A percentile compares a stretch with the other conserved stretches of the same genome.
Conservation (phyloP, 2,113 vertebrate genomes). For the Speoplatyrhinus poulsoni region DNA sequence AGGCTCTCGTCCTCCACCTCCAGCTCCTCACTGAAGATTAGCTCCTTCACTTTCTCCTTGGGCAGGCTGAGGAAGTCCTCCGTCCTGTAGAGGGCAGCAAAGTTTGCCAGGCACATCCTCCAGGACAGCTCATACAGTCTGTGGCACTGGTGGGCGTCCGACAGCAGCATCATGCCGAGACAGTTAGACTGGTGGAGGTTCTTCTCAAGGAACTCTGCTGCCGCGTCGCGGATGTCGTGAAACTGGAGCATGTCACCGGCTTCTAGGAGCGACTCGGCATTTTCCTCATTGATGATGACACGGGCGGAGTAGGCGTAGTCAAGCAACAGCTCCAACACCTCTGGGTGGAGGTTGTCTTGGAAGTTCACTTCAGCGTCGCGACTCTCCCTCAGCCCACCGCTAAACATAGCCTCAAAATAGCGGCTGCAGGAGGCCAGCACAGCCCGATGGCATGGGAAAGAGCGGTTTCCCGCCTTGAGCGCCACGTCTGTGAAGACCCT, state of each 20-base stretch:
- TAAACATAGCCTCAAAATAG: constrained; percentile 87
- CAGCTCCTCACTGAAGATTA: constrained; percentile 83
- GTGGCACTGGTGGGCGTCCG: constrained; percentile 82
- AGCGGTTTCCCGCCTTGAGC: constrained; percentile 75
- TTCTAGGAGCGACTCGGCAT: constrained; percentile 82
- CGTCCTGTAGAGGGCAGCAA: constrained; percentile 75
- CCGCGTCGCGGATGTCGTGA: constrained; percentile 82
- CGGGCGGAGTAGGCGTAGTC: constrained; percentile 84
- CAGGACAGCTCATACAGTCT: constrained; percentile 82
- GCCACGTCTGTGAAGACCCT: constrained; percentile 82
- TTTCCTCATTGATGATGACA: constrained; percentile 84
- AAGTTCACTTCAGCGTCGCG: constrained; percentile 81
- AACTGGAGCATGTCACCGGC: constrained; percentile 87
- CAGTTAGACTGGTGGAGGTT: constrained; percentile 84
- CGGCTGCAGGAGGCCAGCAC: constrained; percentile 84
- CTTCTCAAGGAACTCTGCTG: constrained; percentile 82
- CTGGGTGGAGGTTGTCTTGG: constrained; percentile 81
- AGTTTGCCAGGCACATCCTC: constrained; percentile 82
- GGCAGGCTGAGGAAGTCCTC: constrained; percentile 83
- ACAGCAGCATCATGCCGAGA: constrained; percentile 85
- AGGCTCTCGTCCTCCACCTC: constrained; percentile 85
- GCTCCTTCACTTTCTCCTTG: constrained; percentile 80
- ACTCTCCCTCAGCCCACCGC: constrained; percentile 79
- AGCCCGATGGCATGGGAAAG: constrained; percentile 81
- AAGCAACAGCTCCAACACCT: constrained; percentile 83